Conservation (phyloP, 64 coral and sea anemone species). For the Acropora tenuis region DNA sequence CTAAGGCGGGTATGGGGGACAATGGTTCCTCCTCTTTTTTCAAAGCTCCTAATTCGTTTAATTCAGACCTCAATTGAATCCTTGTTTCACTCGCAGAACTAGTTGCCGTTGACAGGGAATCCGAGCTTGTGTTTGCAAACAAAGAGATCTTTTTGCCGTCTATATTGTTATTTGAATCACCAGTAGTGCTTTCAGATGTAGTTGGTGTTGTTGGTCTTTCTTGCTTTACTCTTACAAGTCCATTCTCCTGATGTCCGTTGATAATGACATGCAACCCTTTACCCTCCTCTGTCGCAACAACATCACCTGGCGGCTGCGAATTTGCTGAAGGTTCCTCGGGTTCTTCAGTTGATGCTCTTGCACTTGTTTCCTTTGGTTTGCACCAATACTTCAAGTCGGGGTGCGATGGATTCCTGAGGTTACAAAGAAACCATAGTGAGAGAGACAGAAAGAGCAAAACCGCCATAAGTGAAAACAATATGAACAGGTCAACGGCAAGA, state of each 20-base stretch:
- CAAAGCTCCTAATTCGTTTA: not conserved
- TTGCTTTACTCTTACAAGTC: conserved; percentile 13
- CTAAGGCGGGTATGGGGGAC: conserved; percentile 60
- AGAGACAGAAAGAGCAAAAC: too few species aligned
- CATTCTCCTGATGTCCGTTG: conserved; percentile 26
- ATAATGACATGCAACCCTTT: not conserved
- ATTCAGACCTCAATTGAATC: not conserved
- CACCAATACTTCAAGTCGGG: conserved; percentile 25
- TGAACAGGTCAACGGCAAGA: too few species aligned
- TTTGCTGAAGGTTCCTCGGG: not conserved
- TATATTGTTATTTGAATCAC: conserved; percentile 38
- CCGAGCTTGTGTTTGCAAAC: not conserved
- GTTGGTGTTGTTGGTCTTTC: conserved; percentile 11
- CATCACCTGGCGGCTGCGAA: not conserved
- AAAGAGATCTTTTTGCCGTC: not conserved
- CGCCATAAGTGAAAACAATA: not conserved
- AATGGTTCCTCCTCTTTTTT: conserved; percentile 47
- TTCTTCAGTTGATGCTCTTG: not conserved
- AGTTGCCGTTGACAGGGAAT: not conserved
- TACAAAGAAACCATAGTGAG: not conserved
- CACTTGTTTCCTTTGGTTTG: not conserved
- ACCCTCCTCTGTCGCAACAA: too few species aligned
- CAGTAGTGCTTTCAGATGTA: not conserved
- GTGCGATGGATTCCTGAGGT: conserved; percentile 15
- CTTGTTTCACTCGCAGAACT: not conserved